Evolutionary conservation across 2,888 invertebrate species (phyloP).

Genomic region (Drosophila tanythrix): DNA sequence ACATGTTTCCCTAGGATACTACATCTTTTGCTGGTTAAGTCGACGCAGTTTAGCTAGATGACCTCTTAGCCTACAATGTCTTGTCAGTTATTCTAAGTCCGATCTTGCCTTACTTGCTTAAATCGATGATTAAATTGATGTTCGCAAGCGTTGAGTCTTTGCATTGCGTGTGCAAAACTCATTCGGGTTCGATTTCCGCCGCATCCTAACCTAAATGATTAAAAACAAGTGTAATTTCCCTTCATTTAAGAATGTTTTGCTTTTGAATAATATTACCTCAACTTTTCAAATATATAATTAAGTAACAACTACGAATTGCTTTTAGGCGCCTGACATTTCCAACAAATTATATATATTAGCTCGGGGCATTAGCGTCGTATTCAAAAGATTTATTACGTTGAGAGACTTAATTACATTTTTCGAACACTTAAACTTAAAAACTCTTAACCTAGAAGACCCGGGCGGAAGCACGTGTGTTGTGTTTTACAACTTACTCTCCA

Average conservation of each 20-base stretch:
- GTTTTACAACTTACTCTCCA: not conserved
- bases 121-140: not conserved
- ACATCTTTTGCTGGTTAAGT: not conserved
- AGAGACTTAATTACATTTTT: constrained; percentile 34
- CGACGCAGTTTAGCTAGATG: not conserved
- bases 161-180: too few relatives aligned
- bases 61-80: not conserved
- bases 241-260: not conserved
- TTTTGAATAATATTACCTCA: not conserved
- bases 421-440: constrained; percentile 34
- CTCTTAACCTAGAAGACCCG: constrained; percentile 38
- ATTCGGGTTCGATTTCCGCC: too few relatives aligned
- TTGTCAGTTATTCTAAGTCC: not conserved
- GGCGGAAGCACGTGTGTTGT: constrained; percentile 20
- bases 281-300: not conserved
- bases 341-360: not conserved
- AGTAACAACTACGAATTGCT: constrained; percentile 25
- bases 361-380: constrained; percentile 16
- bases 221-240: not conserved
- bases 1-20: not conserved
- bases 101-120: not conserved
- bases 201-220: not conserved
- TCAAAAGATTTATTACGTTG: constrained; percentile 16
- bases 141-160: too few relatives aligned
- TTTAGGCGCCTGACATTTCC: constrained; percentile 1